These are phyloP conservation scores for Mergus octosetaceus DNA, from an alignment of 2,797 vertebrate species.

Conservation along the genomic window DNA sequence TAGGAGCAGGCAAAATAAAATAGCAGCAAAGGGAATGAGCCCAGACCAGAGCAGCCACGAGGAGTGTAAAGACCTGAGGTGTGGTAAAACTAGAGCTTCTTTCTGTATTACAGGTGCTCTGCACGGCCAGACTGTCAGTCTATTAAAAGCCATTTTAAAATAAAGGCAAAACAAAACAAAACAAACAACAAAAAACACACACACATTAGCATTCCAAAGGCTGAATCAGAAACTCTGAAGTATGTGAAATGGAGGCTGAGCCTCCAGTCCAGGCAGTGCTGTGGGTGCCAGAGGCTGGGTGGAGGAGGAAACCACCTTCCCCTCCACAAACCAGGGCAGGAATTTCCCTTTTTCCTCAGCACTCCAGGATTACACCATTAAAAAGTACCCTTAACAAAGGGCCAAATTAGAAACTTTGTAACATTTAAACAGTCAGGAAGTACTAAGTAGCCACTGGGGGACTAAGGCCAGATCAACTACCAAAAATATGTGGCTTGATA, in stretches of 20 bases:
- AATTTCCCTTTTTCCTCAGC: not conserved
- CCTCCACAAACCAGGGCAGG: rapidly evolving
- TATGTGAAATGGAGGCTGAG: not conserved
- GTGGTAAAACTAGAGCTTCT: rapidly evolving
- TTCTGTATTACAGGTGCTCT: not conserved
- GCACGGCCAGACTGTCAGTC: rapidly evolving
- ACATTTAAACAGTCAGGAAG: not conserved
- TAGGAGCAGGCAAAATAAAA: rapidly evolving
- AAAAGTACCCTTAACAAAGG: not conserved
- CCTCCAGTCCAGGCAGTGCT: rapidly evolving
- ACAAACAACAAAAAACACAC: no score
- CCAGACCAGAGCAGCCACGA: rapidly evolving
- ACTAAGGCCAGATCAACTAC: not conserved
- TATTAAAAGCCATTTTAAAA: not conserved
- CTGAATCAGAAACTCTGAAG: rapidly evolving
- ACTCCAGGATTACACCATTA: not conserved
- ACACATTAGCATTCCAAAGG: not conserved
- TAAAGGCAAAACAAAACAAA: not conserved
- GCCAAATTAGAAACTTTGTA: not conserved
- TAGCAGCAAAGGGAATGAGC: not conserved
- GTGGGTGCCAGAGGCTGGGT: rapidly evolving
- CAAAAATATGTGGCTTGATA: not conserved
- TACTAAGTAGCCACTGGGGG: not conserved
- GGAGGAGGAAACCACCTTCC: not conserved
- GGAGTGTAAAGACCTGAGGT: not conserved